Base-by-base conservation (phyloP, 2,113 vertebrate genomes). In the Vombatus ursinus region DNA sequence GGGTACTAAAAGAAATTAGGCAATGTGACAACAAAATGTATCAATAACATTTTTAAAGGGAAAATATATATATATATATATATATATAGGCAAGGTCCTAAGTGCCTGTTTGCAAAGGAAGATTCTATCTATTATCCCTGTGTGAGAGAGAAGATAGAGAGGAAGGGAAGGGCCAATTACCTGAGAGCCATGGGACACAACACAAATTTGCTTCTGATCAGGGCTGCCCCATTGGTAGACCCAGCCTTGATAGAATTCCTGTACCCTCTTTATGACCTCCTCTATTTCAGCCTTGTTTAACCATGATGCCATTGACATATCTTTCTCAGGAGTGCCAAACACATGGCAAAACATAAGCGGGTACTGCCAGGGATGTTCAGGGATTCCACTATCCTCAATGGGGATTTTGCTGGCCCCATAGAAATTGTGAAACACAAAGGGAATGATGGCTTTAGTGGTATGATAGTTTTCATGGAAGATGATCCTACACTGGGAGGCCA, bases 381-480 rank as follows among this genome's bases (percentile, higher is more conserved):
- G 98, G 92, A 99, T 97, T 97, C 98, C 99, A 0, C 95, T 98
- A 97, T 99, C 99, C 3, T 98, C 98, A 95, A 99, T 99, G 23
- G 98, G 97, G 0, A 98, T 98, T 51, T 98, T 98, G 3, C 98
- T 99, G 94, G 98, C 98, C 1, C 98, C 0, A 0, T 99, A 99
- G 98, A 99, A 99, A 96, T 99, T 97, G 23, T 97, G 98, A 2
- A 99, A 99, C 37, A 99, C 96, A 94, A 99, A 99, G 49, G 99
- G 97, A 51, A 99, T 98, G 12, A 99, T 99, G 98, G 98, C 98
- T 0, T 98, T 98, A 0, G 99, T 99, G 84, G 99, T 99, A 22
- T 99, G 99, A 37, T 99, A 99, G 97, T 99, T 99, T 97, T 99
- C 99, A 1, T 97, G 99, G 97, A 99, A 99, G 97, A 99, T 98